Percentiles rank a stretch among this genome's conserved stretches.
phyloP scores from a whole-genome alignment of 2,888 invertebrate genomes.

The Lasioglossum malachurum region DNA sequence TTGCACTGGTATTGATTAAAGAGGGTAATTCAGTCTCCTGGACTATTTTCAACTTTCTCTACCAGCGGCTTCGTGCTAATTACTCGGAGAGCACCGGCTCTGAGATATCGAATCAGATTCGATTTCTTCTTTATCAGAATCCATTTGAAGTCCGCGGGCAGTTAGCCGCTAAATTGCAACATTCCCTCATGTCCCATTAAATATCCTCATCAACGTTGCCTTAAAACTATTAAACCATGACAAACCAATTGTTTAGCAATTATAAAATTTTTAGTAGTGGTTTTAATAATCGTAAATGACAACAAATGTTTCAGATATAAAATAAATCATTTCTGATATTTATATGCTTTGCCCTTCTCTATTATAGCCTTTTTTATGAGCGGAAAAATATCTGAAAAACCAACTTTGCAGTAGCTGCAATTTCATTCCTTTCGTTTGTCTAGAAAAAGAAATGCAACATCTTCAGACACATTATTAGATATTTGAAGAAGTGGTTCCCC shows the following conservation, averaged over 20 bases:
- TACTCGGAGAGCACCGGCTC: slow-evolving; percentile 51
- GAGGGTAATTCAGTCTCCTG: slow-evolving; percentile 57
- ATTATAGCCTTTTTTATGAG: neutral
- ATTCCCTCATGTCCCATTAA: slow-evolving; percentile 10
- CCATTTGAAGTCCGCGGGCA: slow-evolving; percentile 58
- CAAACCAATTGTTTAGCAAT: neutral
- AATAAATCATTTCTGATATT: too few relatives aligned
- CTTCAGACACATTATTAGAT: neutral
- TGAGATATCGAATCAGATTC: slow-evolving; percentile 60
- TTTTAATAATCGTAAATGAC: neutral
- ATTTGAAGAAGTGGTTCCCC: neutral
- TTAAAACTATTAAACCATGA: neutral
- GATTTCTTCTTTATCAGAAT: slow-evolving; percentile 64
- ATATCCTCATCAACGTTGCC: neutral
- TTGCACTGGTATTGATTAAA: slow-evolving; percentile 70
- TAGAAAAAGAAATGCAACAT: neutral
- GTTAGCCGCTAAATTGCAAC: slow-evolving; percentile 35
- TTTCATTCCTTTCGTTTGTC: neutral
- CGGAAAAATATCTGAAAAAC: neutral
- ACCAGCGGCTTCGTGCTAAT: slow-evolving; percentile 62
- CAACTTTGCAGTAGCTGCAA: too few relatives aligned
- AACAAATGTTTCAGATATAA: neutral
- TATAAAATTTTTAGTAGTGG: too few relatives aligned
- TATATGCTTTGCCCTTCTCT: too few relatives aligned
- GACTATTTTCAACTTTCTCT: slow-evolving; percentile 71